Percentiles rank a stretch among this genome's conserved stretches.
These are phyloP conservation scores for Trachythela sp. DNA, from an alignment of 64 coral and sea anemone genomes.

Conservation along the genomic window DNA sequence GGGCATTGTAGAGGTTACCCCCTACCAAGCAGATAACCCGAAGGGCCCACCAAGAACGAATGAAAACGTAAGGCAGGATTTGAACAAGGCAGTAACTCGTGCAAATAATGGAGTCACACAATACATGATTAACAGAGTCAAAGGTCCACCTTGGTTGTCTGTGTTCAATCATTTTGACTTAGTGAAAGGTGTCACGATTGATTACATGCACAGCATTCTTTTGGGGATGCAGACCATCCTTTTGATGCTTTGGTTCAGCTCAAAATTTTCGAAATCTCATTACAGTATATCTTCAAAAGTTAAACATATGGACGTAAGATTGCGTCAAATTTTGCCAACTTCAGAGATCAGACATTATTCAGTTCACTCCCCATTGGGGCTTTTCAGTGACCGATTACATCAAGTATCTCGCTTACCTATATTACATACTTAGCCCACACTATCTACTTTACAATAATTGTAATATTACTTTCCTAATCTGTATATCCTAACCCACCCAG, in stretches of 20 bases:
- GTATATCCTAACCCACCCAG: too few relatives aligned
- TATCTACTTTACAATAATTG: too few relatives aligned
- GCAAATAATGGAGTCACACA: not conserved
- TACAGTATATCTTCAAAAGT: slow-evolving; percentile 21
- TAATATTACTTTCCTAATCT: too few relatives aligned
- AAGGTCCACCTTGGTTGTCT: not conserved
- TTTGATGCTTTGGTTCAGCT: slow-evolving; percentile 43
- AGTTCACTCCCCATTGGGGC: too few relatives aligned
- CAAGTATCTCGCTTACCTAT: too few relatives aligned
- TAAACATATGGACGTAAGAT: not conserved
- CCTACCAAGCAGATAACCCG: not conserved
- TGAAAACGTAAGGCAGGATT: not conserved
- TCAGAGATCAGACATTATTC: slow-evolving; percentile 38
- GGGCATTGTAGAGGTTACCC: not conserved
- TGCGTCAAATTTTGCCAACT: slow-evolving; percentile 35
- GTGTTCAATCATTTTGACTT: not conserved
- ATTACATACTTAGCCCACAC: too few relatives aligned
- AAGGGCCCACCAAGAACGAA: not conserved
- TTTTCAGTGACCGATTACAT: too few relatives aligned
- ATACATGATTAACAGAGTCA: not conserved
- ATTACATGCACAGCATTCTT: slow-evolving; percentile 51
- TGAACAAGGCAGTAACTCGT: not conserved
- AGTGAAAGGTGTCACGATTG: slow-evolving; percentile 27
- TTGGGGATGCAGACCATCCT: slow-evolving; percentile 45
- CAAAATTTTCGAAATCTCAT: not conserved